phyloP scores from a whole-genome alignment of 2,113 vertebrate genomes.

The Dendropsophus ebraccatus region DNA sequence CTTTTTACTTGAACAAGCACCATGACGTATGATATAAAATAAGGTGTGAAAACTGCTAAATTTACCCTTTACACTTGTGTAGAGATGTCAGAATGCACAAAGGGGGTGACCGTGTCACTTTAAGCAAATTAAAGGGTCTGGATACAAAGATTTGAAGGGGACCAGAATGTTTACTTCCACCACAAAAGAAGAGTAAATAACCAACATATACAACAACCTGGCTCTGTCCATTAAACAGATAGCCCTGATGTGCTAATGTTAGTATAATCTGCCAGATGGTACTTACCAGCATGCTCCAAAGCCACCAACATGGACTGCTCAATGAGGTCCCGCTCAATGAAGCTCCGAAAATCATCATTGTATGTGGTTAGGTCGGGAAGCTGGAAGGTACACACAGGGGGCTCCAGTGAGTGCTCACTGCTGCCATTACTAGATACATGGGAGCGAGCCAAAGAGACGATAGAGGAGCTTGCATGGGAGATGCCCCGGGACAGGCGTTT shows the following conservation, averaged over 20 bases:
- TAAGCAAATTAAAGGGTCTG: too few relatives aligned
- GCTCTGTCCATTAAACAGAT: too few relatives aligned
- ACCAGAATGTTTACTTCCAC: too few relatives aligned
- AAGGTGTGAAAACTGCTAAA: too few relatives aligned
- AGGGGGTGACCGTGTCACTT: too few relatives aligned
- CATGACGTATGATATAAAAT: too few relatives aligned
- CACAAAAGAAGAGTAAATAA: too few relatives aligned
- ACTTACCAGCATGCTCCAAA: constrained; percentile 91
- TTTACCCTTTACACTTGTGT: too few relatives aligned
- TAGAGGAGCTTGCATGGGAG: constrained; percentile 93
- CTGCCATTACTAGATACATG: constrained; percentile 87
- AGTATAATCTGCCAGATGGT: background rate
- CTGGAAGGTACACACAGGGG: constrained; percentile 96
- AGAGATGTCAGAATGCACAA: too few relatives aligned
- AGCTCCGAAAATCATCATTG: constrained; percentile 90
- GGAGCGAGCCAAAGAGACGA: constrained; percentile 91
- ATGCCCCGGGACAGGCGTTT: constrained; percentile 92
- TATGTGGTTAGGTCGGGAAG: constrained; percentile 94
- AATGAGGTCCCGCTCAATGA: constrained; percentile 95
- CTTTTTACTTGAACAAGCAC: too few relatives aligned
- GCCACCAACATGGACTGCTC: constrained; percentile 98
- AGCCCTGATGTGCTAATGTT: background rate
- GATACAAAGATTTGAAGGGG: too few relatives aligned
- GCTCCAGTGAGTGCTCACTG: constrained; percentile 89
- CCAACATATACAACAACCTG: too few relatives aligned